Evolutionary conservation across 1,140 invertebrate genomes (phyloP), one percentile per base, ranked within the genome.

Genomic region (Procambarus virginalis): DNA sequence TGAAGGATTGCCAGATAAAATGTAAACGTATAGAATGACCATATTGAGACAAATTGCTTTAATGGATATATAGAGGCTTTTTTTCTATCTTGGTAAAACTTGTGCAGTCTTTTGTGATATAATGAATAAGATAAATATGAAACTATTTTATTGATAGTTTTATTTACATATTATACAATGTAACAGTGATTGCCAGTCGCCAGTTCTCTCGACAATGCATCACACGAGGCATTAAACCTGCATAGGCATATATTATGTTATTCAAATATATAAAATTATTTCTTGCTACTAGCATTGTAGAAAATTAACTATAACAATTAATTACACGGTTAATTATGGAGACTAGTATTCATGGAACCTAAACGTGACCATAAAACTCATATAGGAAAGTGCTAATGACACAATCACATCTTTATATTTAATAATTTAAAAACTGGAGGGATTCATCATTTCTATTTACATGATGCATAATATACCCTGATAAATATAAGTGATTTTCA

Each of bases 81-180:
- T 34, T 34, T 34, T 34, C 34, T 34, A 34, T 34, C 34, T 34
- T 34, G 34, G 34, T 34, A 34, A 34, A 34, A 34, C 34, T 34
- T 34, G 34, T 34, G 34, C 34, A 34, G 34, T 34, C 34, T 34
- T 34, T 34, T 34, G 34, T 34, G 34, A 34, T 49, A 55, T 55
- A 80, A 46, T 10, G 14, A 80, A 79, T 12, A 58, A 58, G 55
- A 2, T 9, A 1, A 58, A 68, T 34, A 34, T 34, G 34, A 68
- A 68, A 34, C 6, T 34, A 9, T 22, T 20, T 73, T 73, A 73
- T n/a, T 73, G 10, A 73, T 73, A 73, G 34, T 73, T 73, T 73
- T 73, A 73, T 73, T 73, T 73, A 73, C 68, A 73, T 73, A 73
- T 73, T 34, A 34, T 73, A 73, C 68, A 73, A 73, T 34, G 22